These are phyloP conservation scores for Serilophus lunatus DNA, from an alignment of 2,113 vertebrate genomes.

Conservation along the genomic window DNA sequence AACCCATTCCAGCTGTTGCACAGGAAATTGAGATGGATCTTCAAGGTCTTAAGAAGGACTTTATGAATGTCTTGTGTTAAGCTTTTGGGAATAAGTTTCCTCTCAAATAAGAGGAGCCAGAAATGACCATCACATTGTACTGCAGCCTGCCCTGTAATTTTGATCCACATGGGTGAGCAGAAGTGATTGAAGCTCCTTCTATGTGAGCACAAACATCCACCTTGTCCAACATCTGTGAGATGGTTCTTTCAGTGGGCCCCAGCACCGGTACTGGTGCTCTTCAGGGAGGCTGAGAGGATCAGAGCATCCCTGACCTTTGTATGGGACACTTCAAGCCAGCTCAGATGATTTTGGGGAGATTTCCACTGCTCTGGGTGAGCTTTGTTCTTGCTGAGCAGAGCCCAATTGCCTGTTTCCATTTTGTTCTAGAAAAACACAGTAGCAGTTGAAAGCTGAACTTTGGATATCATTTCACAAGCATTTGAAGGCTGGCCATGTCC, in stretches of 20 bases:
- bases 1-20: neutral
- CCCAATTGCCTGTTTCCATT: neutral
- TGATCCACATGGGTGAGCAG: rapidly evolving
- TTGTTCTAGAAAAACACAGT: neutral
- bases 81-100: neutral
- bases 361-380: neutral
- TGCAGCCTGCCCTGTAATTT: neutral
- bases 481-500: neutral
- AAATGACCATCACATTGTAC: neutral
- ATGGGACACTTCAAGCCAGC: neutral
- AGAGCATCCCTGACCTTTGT: neutral
- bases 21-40: neutral
- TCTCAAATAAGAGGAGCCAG: neutral
- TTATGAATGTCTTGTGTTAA: neutral
- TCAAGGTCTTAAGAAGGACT: neutral
- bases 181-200: neutral
- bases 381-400: neutral
- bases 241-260: neutral
- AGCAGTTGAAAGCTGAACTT: neutral
- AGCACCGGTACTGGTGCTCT: neutral
- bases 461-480: neutral
- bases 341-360: neutral
- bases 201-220: neutral
- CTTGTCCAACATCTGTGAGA: rapidly evolving
- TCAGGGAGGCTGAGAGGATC: neutral